Conservation (phyloP, 2,113 vertebrate genomes). For the Corvus cornix region DNA sequence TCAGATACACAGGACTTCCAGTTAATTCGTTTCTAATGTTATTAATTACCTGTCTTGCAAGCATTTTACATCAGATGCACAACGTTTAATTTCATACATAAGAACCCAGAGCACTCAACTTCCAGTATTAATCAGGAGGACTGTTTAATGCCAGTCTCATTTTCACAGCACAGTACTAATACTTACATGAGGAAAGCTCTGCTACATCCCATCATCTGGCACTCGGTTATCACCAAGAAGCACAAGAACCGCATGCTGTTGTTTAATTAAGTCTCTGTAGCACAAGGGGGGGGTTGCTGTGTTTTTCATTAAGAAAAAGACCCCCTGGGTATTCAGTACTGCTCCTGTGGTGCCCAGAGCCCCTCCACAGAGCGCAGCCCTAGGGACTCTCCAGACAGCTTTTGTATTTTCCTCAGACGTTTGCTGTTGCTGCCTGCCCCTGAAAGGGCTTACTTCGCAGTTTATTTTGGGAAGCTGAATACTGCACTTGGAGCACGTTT, state of each 20-base stretch:
- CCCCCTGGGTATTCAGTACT: not conserved
- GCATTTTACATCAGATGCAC: not conserved
- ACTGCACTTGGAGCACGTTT: not conserved
- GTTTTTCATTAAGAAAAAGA: not conserved
- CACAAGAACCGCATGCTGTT: slow-evolving; percentile 38
- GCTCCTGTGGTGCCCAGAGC: not conserved
- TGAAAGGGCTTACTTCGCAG: not conserved
- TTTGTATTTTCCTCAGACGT: not conserved
- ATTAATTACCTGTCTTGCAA: slow-evolving; percentile 59
- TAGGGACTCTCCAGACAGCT: not conserved
- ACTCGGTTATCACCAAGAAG: not conserved
- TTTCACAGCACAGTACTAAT: not conserved
- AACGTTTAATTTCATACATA: slow-evolving; percentile 36
- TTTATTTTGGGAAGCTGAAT: not conserved
- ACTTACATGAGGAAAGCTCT: not conserved
- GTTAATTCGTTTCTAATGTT: slow-evolving; percentile 53
- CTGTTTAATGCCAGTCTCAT: not conserved
- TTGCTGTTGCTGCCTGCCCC: not conserved
- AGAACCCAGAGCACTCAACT: not conserved
- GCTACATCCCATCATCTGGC: not conserved
- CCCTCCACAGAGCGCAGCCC: not conserved
- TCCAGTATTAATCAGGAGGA: not conserved
- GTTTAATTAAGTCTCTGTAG: slow-evolving; percentile 61
- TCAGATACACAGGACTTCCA: not conserved
- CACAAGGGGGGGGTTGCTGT: not conserved